phyloP scores from a whole-genome alignment of 2,113 vertebrate species.

The Caretta caretta region DNA sequence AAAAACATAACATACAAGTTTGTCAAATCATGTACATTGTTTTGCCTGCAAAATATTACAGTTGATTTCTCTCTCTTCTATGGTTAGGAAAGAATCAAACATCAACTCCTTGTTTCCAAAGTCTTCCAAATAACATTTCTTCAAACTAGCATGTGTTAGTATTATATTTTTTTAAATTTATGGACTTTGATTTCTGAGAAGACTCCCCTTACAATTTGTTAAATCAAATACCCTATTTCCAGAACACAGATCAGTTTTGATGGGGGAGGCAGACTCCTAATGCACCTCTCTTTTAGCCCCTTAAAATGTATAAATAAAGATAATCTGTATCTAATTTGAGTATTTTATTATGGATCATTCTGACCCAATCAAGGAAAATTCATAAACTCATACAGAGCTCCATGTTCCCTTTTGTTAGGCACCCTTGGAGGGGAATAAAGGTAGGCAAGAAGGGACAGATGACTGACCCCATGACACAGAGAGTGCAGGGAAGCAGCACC shows the following conservation, averaged over 20 bases:
- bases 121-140: neutral
- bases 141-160: neutral
- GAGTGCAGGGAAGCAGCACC: neutral
- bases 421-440: rapidly evolving
- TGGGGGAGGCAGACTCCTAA: neutral
- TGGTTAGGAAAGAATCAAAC: neutral
- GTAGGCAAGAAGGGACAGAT: rapidly evolving
- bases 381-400: rapidly evolving
- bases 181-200: neutral
- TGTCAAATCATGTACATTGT: neutral
- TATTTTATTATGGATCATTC: neutral
- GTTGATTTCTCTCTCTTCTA: neutral
- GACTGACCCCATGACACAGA: neutral
- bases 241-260: neutral
- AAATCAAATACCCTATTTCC: neutral
- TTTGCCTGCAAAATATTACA: neutral
- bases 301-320: neutral
- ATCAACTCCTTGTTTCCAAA: neutral
- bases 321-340: too few relatives aligned
- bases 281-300: neutral
- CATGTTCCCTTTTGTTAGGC: neutral
- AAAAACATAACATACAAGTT: neutral
- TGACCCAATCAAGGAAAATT: neutral
- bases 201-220: neutral
- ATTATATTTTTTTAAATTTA: neutral